Conservation (phyloP, 2,888 invertebrate genomes). For the Oscheius sp. region DNA sequence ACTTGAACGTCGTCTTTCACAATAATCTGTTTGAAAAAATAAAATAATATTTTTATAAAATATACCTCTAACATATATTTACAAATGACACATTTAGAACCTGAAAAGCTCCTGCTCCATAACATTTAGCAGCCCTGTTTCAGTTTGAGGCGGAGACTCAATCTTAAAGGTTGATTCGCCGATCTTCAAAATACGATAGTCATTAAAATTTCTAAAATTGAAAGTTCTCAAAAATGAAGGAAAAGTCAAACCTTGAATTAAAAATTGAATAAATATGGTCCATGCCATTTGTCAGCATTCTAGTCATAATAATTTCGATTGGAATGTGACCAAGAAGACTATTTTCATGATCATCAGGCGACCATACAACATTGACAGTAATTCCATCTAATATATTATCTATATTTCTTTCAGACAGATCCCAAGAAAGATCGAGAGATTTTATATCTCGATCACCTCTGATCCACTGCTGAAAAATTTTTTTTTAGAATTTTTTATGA, state of each 20-base stretch:
- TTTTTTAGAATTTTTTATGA: neutral
- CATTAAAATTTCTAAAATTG: neutral
- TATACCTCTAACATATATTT: too few relatives aligned
- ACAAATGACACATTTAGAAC: too few relatives aligned
- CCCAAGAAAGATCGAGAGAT: constrained; percentile 3
- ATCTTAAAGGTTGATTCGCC: neutral
- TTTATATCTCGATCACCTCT: neutral
- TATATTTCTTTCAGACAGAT: neutral
- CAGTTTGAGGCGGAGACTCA: neutral
- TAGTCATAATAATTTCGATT: neutral
- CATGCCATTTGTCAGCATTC: constrained; percentile 6
- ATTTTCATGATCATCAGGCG: neutral
- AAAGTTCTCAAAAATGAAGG: neutral
- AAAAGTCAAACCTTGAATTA: neutral
- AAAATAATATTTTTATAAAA: neutral
- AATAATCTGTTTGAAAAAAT: neutral
- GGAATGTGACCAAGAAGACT: constrained; percentile 6
- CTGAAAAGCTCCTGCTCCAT: neutral
- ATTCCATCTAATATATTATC: neutral
- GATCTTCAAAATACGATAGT: constrained; percentile 3
- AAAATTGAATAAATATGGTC: neutral
- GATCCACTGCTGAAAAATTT: constrained; percentile 13
- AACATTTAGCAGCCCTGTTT: neutral
- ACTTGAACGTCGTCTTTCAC: constrained; percentile 35
- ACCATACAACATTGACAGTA: neutral